Evolutionary conservation across 2,888 invertebrate genomes (phyloP).

Genomic region (Athetis lepigone): DNA sequence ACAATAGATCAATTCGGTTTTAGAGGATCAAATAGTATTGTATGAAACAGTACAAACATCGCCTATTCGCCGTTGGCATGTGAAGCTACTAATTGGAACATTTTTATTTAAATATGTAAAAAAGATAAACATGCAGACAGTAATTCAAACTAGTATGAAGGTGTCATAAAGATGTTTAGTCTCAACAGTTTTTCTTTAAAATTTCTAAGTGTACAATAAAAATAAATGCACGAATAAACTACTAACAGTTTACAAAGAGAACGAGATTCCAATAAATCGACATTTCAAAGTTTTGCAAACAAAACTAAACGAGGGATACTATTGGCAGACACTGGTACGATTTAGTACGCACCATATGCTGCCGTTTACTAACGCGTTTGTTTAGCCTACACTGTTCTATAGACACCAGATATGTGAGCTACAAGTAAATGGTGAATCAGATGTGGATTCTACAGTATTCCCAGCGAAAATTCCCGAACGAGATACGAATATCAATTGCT

Average conservation of each 20-base stretch:
- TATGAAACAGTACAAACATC: too few species aligned
- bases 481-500: constrained; percentile 87
- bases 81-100: too few species aligned
- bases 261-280: constrained; percentile 19
- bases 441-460: constrained; percentile 79
- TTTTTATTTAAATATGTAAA: too few species aligned
- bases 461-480: constrained; percentile 84
- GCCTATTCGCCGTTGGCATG: too few species aligned
- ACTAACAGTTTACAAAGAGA: constrained; percentile 10
- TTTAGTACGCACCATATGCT: constrained; percentile 56
- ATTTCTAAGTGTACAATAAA: background rate
- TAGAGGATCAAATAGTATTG: too few species aligned
- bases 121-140: too few species aligned
- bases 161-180: background rate
- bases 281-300: constrained; percentile 43
- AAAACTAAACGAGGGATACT: constrained; percentile 39
- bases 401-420: constrained; percentile 64
- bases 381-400: constrained; percentile 65
- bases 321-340: constrained; percentile 44
- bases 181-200: background rate
- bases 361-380: constrained; percentile 57
- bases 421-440: constrained; percentile 80
- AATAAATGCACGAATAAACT: constrained; percentile 20
- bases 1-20: too few species aligned
- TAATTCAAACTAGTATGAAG: too few species aligned